Conservation (phyloP, 2,113 vertebrate genomes). For the Oceanites oceanicus region DNA sequence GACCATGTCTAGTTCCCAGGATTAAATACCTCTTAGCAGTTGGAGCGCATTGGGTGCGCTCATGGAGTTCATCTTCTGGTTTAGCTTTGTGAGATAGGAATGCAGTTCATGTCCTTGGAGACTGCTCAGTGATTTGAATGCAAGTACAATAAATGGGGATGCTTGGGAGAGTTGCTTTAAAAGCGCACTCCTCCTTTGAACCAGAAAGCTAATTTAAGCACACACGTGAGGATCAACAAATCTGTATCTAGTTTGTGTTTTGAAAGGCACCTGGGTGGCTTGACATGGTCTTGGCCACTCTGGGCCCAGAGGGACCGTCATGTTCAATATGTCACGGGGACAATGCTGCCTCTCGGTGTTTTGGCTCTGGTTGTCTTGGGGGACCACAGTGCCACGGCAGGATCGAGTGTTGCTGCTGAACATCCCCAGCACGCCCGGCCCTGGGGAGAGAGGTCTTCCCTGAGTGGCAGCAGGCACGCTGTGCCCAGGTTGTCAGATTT, state of each 20-base stretch:
- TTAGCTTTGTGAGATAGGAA: not conserved
- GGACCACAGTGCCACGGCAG: fast-evolving
- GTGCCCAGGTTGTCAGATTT: not conserved
- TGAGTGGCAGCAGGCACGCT: fast-evolving
- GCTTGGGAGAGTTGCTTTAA: not conserved
- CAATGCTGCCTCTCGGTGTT: fast-evolving
- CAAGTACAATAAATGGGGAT: not conserved
- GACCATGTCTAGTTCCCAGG: not conserved
- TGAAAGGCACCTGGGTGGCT: not conserved
- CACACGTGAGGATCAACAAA: not conserved
- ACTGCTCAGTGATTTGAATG: not conserved
- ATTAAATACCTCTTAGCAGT: not conserved
- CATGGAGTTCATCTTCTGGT: not conserved
- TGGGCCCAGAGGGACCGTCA: not conserved
- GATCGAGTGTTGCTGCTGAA: not conserved
- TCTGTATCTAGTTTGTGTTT: not conserved
- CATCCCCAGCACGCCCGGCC: fast-evolving
- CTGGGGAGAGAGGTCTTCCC: not conserved
- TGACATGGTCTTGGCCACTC: not conserved
- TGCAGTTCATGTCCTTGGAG: not conserved
- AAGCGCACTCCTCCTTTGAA: not conserved
- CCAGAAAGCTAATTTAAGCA: not conserved
- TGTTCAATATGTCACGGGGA: fast-evolving
- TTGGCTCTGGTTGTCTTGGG: not conserved
- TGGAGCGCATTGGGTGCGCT: not conserved